Conservation (phyloP, 2,888 invertebrate genomes). For the Lasioglossum oenotherae region DNA sequence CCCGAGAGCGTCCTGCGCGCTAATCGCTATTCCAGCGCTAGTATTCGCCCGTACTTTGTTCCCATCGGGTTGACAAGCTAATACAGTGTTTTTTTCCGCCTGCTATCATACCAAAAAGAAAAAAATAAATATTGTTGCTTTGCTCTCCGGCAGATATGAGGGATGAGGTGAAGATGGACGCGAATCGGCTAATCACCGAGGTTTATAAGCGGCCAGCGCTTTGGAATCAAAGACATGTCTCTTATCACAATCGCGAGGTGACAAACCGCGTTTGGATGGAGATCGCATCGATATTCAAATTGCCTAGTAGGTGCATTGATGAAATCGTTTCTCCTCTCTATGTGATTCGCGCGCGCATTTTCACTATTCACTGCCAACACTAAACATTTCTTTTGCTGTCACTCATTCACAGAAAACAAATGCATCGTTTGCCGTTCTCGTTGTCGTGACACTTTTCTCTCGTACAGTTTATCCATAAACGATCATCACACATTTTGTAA, state of each 20-base stretch:
- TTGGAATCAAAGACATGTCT: constrained; percentile 83
- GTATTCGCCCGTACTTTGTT: constrained; percentile 78
- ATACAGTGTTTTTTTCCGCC: constrained; percentile 39
- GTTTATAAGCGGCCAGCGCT: constrained; percentile 83
- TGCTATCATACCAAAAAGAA: constrained; percentile 10
- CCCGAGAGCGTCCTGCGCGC: constrained; percentile 80
- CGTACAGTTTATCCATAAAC: not conserved
- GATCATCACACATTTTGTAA: not conserved
- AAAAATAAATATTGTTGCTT: constrained; percentile 2
- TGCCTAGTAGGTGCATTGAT: constrained; percentile 78
- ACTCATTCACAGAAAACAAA: not conserved
- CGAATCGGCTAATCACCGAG: constrained; percentile 82
- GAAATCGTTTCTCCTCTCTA: constrained; percentile 45
- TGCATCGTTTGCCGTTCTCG: not conserved
- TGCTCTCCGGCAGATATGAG: constrained; percentile 67
- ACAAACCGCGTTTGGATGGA: constrained; percentile 84
- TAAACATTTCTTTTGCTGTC: not conserved
- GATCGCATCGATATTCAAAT: constrained; percentile 80
- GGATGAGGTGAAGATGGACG: constrained; percentile 82
- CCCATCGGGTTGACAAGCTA: constrained; percentile 66
- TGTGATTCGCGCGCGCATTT: constrained; percentile 43
- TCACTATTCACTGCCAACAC: constrained; percentile 14
- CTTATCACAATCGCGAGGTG: constrained; percentile 83
- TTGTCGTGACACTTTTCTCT: not conserved
- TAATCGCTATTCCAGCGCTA: constrained; percentile 80